Base-by-base conservation (phyloP, 2,888 invertebrate species). In the Parnassius orleans region DNA sequence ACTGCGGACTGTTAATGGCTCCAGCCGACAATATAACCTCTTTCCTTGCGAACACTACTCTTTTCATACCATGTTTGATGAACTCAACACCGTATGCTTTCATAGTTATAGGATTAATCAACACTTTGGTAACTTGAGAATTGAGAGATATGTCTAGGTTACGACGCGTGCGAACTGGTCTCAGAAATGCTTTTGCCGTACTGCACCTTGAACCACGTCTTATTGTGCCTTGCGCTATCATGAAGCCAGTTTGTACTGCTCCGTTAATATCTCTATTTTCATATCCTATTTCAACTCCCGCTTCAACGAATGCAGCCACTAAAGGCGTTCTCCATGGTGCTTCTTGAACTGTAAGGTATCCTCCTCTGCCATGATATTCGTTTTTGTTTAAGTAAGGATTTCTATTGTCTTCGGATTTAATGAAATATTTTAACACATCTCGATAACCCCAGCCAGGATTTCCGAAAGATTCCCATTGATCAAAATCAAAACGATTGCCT, bases 21-120 rank as follows among this genome's bases (percentile, higher is more conserved):
- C 98, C 98, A 0, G 97, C 98, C 11, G 97, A 95, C 48, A 98
- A 79, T 55, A 98, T 96, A 0, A 98, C 94, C 83, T 97, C 97
- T 73, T 96, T 96, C 59, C 93, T 93, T 0, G 97, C 97, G 64
- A 93, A 88, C 0, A 95, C 95, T 0, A 94, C 88, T 74, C 95
- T 94, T 62, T 93, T 93, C 46, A 93, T 89, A 2, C 96, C 97
- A 69, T 95, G 93, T 68, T 96, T 93, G 1, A 95, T 84, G 75
- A 96, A 97, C 79, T 97, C 96, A 0, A 97, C 96, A 0, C 96
- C 96, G 61, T 94, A 94, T 0, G 96, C 97, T 72, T 94, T 93
- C 93, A 94, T 95, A 3, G 94, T 95, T 15, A 92, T 78, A 0
- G 95, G 95, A 74, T 96, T 95, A 48, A 98, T 95, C 19, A 96